Percentiles rank a stretch among this genome's conserved stretches.
These are phyloP conservation scores for Lacanobia wlatinum DNA, from an alignment of 2,888 invertebrate genomes.

Conservation along the genomic window DNA sequence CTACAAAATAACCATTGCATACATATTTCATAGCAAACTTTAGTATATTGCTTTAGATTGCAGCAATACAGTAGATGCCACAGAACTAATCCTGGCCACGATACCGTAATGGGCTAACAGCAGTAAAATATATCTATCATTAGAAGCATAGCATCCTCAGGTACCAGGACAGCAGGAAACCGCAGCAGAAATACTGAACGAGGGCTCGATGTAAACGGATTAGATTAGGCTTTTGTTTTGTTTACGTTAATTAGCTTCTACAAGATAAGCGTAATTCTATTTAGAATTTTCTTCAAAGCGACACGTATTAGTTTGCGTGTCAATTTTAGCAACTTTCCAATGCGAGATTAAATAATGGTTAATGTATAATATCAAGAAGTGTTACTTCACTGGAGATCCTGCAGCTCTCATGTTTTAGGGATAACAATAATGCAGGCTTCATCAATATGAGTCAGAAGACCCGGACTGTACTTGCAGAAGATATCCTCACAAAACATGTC, in stretches of 20 bases:
- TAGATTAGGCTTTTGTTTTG: not conserved
- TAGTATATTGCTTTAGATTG: not conserved
- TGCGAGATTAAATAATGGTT: no score
- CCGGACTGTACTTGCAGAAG: no score
- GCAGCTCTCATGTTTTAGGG: accelerated
- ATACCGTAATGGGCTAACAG: slow-evolving; percentile 41
- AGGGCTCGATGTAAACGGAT: not conserved
- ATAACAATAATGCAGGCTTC: not conserved
- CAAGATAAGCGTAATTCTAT: not conserved
- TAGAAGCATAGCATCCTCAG: slow-evolving; percentile 1
- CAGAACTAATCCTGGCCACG: slow-evolving; percentile 30
- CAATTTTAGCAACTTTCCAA: no score
- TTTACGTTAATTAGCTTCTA: slow-evolving; percentile 1
- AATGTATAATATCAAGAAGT: no score
- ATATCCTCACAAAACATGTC: not conserved
- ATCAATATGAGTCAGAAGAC: not conserved
- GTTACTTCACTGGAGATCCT: no score
- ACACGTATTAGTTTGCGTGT: not conserved
- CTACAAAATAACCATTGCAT: not conserved
- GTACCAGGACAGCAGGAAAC: slow-evolving; percentile 7
- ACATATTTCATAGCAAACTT: not conserved
- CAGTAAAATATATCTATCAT: slow-evolving; percentile 12
- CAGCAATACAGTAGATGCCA: slow-evolving; percentile 19
- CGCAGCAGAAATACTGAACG: slow-evolving; percentile 8
- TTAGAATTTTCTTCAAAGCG: not conserved